These are phyloP conservation scores for Elaphurus davidianus DNA, from an alignment of 2,113 vertebrate genomes.

Conservation along the genomic window DNA sequence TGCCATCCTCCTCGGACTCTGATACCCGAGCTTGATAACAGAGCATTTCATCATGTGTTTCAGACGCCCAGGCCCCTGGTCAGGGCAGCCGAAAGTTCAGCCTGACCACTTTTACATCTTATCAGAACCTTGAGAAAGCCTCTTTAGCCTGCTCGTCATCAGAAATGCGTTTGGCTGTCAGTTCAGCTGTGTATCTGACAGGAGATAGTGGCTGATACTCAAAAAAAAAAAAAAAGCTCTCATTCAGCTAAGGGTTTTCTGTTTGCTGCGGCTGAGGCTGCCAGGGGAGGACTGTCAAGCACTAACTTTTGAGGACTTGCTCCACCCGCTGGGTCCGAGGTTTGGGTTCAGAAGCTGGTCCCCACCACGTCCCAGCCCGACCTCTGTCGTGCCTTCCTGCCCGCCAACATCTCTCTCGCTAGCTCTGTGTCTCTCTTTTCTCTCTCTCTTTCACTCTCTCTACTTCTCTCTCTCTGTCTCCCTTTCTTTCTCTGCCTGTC, in stretches of 20 bases:
- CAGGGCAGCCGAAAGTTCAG: not conserved
- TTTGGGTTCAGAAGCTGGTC: not conserved
- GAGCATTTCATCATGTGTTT: fast-evolving
- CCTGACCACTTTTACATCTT: not conserved
- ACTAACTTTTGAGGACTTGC: fast-evolving
- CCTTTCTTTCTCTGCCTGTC: fast-evolving
- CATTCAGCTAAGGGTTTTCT: not conserved
- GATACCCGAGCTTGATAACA: not conserved
- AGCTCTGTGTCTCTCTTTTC: not conserved
- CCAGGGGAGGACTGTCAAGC: not conserved
- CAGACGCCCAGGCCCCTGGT: fast-evolving
- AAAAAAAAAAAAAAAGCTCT: not conserved
- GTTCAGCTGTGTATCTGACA: not conserved
- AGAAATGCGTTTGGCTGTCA: not conserved
- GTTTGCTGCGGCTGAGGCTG: not conserved
- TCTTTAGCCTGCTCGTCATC: fast-evolving
- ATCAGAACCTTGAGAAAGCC: not conserved
- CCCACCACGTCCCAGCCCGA: fast-evolving
- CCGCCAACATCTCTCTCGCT: not conserved
- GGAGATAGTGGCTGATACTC: not conserved
- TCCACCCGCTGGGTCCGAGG: fast-evolving
- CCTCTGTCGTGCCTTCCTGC: not conserved
- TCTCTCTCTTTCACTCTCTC: not conserved
- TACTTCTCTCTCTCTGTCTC: not conserved
- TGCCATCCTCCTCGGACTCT: not conserved